Percentiles rank a stretch among this genome's conserved stretches.
phyloP scores from a whole-genome alignment of 2,113 vertebrate species.

The Girardinichthys multiradiatus region DNA sequence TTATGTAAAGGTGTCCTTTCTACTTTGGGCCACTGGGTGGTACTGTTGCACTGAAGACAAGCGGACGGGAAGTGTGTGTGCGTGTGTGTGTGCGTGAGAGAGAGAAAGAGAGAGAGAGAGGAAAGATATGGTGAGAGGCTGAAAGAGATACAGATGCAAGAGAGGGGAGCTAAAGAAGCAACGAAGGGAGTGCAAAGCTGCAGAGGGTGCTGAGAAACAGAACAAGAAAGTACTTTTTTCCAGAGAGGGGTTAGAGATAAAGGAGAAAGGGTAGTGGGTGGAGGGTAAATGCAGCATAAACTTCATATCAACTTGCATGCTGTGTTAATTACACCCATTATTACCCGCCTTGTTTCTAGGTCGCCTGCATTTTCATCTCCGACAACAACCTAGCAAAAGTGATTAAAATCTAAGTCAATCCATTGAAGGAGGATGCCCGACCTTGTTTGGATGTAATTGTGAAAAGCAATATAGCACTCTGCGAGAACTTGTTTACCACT shows the following conservation, averaged over 20 bases:
- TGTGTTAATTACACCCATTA: constrained; percentile 70
- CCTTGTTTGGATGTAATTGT: constrained; percentile 50
- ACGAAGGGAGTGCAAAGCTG: constrained; percentile 6
- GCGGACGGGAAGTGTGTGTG: not conserved
- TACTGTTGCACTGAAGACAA: constrained; percentile 62
- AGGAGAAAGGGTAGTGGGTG: not conserved
- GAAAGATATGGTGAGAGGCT: constrained; percentile 20
- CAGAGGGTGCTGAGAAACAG: not conserved
- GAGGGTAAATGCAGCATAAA: constrained; percentile 40
- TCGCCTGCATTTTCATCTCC: constrained; percentile 49
- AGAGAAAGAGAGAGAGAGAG: too few species aligned
- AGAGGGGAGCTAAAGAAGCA: constrained; percentile 12
- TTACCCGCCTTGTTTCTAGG: constrained; percentile 62
- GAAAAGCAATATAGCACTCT: constrained; percentile 45
- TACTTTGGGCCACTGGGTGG: constrained; percentile 46
- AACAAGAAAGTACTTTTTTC: not conserved
- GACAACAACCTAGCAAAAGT: constrained; percentile 53
- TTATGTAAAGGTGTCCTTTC: constrained; percentile 38
- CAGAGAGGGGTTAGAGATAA: constrained; percentile 20
- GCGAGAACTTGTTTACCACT: constrained; percentile 46
- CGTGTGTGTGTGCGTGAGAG: not conserved
- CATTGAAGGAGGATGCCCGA: constrained; percentile 18
- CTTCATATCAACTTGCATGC: constrained; percentile 46
- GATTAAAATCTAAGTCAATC: constrained; percentile 46
- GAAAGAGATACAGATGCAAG: constrained; percentile 22